Evolutionary conservation across 2,888 invertebrate genomes (phyloP).

Genomic region (Callinectes sapidus): DNA sequence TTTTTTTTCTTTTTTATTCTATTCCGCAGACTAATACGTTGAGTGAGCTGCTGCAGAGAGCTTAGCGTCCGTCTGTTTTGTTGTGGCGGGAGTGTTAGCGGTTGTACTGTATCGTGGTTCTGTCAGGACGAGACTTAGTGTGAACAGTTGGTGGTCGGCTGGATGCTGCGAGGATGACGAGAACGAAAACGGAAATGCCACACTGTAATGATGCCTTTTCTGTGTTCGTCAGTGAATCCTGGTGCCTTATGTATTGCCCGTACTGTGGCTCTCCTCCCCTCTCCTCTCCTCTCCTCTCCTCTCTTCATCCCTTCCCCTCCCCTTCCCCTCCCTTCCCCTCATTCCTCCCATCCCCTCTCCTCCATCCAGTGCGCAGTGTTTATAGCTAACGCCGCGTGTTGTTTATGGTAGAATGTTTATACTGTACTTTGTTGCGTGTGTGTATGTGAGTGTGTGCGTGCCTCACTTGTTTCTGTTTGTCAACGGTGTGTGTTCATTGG

Average conservation of each 20-base stretch:
- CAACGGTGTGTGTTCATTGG: not conserved
- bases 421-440: not conserved
- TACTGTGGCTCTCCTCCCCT: not conserved
- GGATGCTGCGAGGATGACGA: not conserved
- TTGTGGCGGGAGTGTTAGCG: not conserved
- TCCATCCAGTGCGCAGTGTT: not conserved
- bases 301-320: not conserved
- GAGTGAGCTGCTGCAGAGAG: not conserved
- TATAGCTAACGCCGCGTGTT: slow-evolving; percentile 7
- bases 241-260: not conserved
- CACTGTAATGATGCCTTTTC: not conserved
- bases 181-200: not conserved
- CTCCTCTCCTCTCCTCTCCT: not conserved
- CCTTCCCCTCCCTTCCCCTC: no score
- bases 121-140: not conserved
- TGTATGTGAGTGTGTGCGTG: not conserved
- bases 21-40: not conserved
- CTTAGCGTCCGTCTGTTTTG: not conserved
- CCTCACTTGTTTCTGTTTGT: slow-evolving; percentile 6
- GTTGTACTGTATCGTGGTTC: not conserved
- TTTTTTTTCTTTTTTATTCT: not conserved
- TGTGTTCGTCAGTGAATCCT: not conserved
- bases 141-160: not conserved
- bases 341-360: not conserved
- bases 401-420: slow-evolving; percentile 3